A percentile compares a stretch with the other conserved stretches of the same genome.
phyloP scores from a whole-genome alignment of 2,113 vertebrate species.

The Odocoileus hemionus region DNA sequence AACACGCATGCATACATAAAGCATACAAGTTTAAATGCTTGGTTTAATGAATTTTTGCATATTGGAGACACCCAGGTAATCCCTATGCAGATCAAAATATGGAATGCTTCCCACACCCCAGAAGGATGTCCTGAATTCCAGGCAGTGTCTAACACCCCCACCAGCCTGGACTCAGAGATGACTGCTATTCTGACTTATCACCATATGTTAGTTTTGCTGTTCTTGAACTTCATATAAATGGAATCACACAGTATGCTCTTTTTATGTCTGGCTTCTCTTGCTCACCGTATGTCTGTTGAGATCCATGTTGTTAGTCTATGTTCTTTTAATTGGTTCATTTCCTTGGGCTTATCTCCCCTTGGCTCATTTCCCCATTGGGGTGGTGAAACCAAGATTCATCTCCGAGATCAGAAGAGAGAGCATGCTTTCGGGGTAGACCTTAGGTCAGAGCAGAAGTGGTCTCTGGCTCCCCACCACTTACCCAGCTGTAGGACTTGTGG shows the following conservation, averaged over 20 bases:
- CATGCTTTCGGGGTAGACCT: background rate
- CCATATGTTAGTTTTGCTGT: background rate
- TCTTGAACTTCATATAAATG: background rate
- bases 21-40: background rate
- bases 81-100: background rate
- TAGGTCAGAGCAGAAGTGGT: background rate
- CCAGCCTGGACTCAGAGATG: background rate
- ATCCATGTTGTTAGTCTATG: background rate
- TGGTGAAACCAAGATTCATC: background rate
- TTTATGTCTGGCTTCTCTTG: background rate
- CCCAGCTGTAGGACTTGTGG: background rate
- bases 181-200: background rate
- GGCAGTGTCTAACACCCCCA: background rate
- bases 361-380: background rate
- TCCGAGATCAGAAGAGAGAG: background rate
- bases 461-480: background rate
- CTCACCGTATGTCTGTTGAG: background rate
- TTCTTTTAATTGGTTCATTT: background rate
- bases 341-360: background rate
- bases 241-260: background rate
- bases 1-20: background rate
- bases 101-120: background rate
- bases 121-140: background rate
- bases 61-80: background rate
- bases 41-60: background rate